A percentile compares a stretch with the other conserved stretches of the same genome.
These are phyloP conservation scores for Lucifuga dentata DNA, from an alignment of 2,113 vertebrate genomes.

Conservation along the genomic window DNA sequence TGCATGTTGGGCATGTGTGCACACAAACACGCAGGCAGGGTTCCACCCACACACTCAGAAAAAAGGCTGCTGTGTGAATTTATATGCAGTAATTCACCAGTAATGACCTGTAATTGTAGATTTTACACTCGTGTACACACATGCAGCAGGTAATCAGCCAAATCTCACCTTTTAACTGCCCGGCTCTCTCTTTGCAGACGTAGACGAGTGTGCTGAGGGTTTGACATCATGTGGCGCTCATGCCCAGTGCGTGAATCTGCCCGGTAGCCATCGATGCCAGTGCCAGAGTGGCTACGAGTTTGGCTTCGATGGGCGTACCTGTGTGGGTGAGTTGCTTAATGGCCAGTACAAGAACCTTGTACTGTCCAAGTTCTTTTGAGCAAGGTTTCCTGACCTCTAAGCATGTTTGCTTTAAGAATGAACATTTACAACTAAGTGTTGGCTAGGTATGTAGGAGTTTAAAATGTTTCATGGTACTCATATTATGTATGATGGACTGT, in stretches of 20 bases:
- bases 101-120: conserved; percentile 57
- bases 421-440: not conserved
- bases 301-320: conserved; percentile 80
- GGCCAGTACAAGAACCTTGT: no score
- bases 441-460: no score
- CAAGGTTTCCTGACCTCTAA: no score
- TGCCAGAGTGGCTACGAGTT: conserved; percentile 83
- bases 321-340: conserved; percentile 82
- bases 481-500: no score
- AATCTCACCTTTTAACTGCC: conserved; percentile 9
- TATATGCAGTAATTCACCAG: conserved; percentile 22
- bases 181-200: conserved; percentile 76
- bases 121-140: conserved; percentile 14
- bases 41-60: not conserved
- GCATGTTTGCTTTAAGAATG: no score
- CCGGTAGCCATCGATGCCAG: conserved; percentile 87
- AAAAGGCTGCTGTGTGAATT: conserved; percentile 5
- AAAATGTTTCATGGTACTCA: no score
- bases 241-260: conserved; percentile 84
- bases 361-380: no score
- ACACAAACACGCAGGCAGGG: conserved; percentile 17
- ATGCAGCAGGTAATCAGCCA: not conserved
- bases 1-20: conserved; percentile 26
- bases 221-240: conserved; percentile 83
- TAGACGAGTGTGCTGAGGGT: conserved; percentile 88